Base-by-base conservation (phyloP, 1,140 invertebrate genomes). In the Gryllus bimaculatus region DNA sequence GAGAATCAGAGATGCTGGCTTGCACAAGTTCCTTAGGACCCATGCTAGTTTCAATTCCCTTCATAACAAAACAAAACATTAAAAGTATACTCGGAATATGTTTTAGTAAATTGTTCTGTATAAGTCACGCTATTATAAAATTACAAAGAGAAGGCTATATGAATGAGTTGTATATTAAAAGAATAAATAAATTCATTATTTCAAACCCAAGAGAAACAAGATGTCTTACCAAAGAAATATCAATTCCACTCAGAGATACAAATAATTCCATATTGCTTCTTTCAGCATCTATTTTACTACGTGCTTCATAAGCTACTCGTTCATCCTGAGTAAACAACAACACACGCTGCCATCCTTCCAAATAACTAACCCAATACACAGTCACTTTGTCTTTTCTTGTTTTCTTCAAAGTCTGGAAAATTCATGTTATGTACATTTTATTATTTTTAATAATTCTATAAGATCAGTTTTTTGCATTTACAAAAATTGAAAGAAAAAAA, bases 361-460 rank as follows among this genome's bases (percentile, higher is more conserved):
- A 88, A 81, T 92, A 95, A 78, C 93, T 94, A 49, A 94, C 90
- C 93, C 94, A 96, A 82, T 93, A 94, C n/a, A 96, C 91, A 5
- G 91, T 87, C 10, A 93, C 87, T 80, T 88, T 87, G 81, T 90
- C 89, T 81, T 86, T 89, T 47, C 89, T 85, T 5, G 87, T 83
- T 78, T 85, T 82, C 78, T 85, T 85, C 80, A 84, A 73, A 81
- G 83, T 75, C 79, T 79, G 74, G 39, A 79, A 76, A 20, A 66
- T 66, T 66, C 18, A 66, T 66, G 54, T 10, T 66, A 66, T 3
- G 13, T 15, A 77, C 20, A 75, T 10, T 75, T 21, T 7, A 26
- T 20, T 47, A 26, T 75, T n/a, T 75, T 10, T 15, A 15, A 66
- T 66, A 66, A 66, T 66, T 66, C 10, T 66, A 18, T 13, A 10